Conservation (phyloP, 2,888 invertebrate genomes). For the Polydrusus tereticollis region DNA sequence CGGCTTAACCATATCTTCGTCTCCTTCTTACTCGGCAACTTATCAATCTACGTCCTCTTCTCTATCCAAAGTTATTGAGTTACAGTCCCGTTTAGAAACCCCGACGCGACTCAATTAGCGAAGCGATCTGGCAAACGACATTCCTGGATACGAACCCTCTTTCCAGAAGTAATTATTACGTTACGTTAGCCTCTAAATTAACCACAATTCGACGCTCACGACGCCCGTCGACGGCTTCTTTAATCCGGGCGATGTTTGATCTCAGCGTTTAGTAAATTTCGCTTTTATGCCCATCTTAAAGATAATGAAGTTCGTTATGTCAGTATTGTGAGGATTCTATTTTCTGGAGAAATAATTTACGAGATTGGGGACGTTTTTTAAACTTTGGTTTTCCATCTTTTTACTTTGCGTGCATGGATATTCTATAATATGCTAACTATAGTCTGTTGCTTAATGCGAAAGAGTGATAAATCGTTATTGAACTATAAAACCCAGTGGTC, state of each 20-base stretch:
- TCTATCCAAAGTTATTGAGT: no score
- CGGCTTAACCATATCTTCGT: no score
- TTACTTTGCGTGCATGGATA: no score
- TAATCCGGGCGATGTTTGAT: conserved; percentile 9
- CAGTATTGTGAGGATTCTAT: background rate
- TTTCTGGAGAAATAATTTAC: background rate
- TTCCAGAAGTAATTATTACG: conserved; percentile 18
- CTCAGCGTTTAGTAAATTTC: background rate
- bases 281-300: background rate
- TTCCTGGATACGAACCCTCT: conserved; percentile 19
- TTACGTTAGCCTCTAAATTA: conserved; percentile 16
- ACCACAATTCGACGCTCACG: conserved; percentile 8
- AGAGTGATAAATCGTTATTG: no score
- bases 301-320: background rate
- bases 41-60: no score
- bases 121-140: background rate
- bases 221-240: background rate
- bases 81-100: background rate
- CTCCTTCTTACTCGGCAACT: no score
- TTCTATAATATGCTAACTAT: no score
- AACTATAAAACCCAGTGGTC: no score
- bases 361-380: no score
- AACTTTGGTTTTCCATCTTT: no score
- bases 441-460: no score
- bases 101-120: conserved; percentile 4